These are phyloP conservation scores for Alviniconcha strummeri DNA, from an alignment of 2,888 invertebrate genomes.

Conservation along the genomic window DNA sequence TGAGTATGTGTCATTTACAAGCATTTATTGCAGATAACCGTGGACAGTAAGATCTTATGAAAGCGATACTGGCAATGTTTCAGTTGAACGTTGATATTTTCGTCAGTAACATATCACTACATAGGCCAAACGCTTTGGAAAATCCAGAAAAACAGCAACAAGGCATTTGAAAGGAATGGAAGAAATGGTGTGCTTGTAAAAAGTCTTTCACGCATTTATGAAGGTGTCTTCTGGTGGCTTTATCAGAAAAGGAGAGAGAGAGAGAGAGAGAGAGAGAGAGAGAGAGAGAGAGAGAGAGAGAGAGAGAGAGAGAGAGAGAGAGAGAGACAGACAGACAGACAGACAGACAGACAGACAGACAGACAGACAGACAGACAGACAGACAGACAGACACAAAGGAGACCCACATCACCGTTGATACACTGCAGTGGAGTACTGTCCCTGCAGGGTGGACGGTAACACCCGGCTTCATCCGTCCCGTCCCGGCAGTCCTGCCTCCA, in stretches of 20 bases:
- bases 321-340: background rate
- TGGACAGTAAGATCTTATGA: too few species aligned
- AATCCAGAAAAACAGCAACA: background rate
- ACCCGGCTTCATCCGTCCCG: background rate
- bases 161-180: background rate
- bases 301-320: too few species aligned
- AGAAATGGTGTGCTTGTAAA: background rate
- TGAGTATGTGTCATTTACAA: too few species aligned
- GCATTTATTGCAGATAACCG: too few species aligned
- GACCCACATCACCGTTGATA: background rate
- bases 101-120: background rate
- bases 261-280: background rate
- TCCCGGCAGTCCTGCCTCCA: background rate
- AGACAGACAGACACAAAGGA: background rate
- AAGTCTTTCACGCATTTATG: background rate
- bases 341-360: background rate
- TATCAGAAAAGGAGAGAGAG: background rate
- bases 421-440: too few species aligned
- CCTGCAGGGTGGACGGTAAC: background rate
- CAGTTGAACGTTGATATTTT: background rate
- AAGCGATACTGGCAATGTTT: background rate
- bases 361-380: background rate
- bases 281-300: conserved; percentile 1
- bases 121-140: background rate
- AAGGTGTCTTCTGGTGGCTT: background rate